Base-by-base conservation (phyloP, 2,888 invertebrate genomes). In the Hypsopygia costalis region DNA sequence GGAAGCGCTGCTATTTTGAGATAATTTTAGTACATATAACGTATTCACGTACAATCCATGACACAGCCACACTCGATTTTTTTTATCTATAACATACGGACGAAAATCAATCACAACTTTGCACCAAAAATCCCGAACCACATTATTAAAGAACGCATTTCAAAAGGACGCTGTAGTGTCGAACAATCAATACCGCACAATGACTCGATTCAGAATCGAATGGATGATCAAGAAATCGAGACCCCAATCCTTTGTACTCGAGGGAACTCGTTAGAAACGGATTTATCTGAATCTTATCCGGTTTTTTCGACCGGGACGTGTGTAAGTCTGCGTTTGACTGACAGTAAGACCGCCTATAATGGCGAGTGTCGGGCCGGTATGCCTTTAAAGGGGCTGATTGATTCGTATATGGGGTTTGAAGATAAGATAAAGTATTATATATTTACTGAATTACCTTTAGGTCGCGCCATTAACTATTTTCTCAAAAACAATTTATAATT, bases 271-370 rank as follows among this genome's bases (percentile, higher is more conserved):
- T 41, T 41, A 38, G 12, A 33, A 27, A 22, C 36, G 44, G 47
- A 41, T 46, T 48, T 44, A 43, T 42, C 58, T 56, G 40, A 34
- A 37, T 48, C 43, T 48, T 37, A 37, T 37, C 45, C 40, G 41
- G 44, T 38, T 44, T 41, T 35, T 43, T 60, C 62, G 55, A 9
- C 32, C 40, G 39, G 56, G 55, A 63, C 62, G 64, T 61, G 62
- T 61, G 60, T 66, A 59, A 66, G 63, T 63, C 69, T 66, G 68
- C 55, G 52, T 69, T 69, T 78, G 76, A 77, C 75, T 76, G 78
- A 78, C 78, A 76, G 69, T 78, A 71, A 79, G 69, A 71, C 66
- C 46, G 52, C 46, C 62, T 60, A 67, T 70, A 76, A 73, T 59
- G 66, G 69, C 42, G 43, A 51, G 53, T 61, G 21, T 37, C 30